Conservation (phyloP, 2,888 invertebrate genomes). For the Aspidiotus rigidus region DNA sequence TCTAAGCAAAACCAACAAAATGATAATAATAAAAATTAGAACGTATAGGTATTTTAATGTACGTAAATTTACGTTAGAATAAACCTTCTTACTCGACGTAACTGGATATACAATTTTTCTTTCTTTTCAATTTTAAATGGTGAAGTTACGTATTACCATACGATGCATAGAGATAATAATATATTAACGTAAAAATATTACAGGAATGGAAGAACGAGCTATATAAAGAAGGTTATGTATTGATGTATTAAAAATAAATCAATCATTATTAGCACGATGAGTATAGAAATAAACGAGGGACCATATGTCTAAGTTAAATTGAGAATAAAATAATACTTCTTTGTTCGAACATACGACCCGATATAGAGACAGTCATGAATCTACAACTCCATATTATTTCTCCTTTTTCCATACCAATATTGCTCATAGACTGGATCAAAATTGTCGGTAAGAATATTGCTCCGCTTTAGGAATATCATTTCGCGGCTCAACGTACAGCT, state of each 20-base stretch:
- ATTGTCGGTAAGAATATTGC: too few species aligned
- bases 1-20: not conserved
- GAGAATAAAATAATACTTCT: too few species aligned
- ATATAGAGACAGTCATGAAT: too few species aligned
- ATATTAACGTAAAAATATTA: not conserved
- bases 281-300: not conserved
- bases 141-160: not conserved
- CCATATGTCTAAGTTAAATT: too few species aligned
- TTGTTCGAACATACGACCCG: too few species aligned
- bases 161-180: not conserved
- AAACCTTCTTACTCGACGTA: not conserved
- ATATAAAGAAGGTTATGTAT: not conserved
- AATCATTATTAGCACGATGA: not conserved
- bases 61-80: too few species aligned
- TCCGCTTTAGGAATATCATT: too few species aligned
- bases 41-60: not conserved
- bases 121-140: not conserved
- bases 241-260: not conserved
- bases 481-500: too few species aligned
- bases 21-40: not conserved
- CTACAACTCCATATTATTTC: too few species aligned
- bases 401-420: too few species aligned
- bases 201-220: slow-evolving; percentile 2
- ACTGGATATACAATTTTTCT: not conserved
- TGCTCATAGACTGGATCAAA: too few species aligned